A percentile compares a stretch with the other conserved stretches of the same genome.
Conservation (phyloP, 2,797 vertebrate species). For the Paramormyrops hopkinsi region DNA sequence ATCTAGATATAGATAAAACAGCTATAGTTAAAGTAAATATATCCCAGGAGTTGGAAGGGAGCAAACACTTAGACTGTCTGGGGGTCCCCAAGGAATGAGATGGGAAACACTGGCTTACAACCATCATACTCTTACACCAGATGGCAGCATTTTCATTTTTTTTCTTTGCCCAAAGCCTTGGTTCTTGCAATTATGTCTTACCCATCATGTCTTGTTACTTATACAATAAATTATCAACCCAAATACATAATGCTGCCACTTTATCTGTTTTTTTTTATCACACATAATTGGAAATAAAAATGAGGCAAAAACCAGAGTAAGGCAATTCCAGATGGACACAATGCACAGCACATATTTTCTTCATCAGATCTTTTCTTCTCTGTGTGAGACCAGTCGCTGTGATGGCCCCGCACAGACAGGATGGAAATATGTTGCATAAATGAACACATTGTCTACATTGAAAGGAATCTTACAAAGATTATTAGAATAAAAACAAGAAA, state of each 20-base stretch:
- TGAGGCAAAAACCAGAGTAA: background rate
- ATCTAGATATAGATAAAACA: background rate
- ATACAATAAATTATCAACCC: background rate
- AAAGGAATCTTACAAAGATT: background rate
- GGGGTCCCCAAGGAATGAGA: background rate
- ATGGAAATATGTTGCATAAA: background rate
- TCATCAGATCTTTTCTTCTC: background rate
- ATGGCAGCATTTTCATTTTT: slow-evolving; percentile 1
- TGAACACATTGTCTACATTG: background rate
- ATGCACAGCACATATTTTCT: background rate
- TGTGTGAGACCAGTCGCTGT: background rate
- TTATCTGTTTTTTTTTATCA: background rate
- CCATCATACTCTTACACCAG: background rate
- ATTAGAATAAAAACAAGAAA: background rate
- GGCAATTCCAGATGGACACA: background rate
- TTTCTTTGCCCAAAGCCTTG: background rate
- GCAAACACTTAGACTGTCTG: background rate
- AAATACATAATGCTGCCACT: background rate
- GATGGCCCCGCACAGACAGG: background rate
- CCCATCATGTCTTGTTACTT: background rate
- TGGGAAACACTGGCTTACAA: background rate
- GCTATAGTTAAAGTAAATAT: background rate
- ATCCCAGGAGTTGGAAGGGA: background rate
- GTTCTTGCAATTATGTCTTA: background rate
- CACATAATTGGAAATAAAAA: background rate